These are phyloP conservation scores for Trogon surrucura DNA, from an alignment of 2,113 vertebrate species.

Conservation along the genomic window DNA sequence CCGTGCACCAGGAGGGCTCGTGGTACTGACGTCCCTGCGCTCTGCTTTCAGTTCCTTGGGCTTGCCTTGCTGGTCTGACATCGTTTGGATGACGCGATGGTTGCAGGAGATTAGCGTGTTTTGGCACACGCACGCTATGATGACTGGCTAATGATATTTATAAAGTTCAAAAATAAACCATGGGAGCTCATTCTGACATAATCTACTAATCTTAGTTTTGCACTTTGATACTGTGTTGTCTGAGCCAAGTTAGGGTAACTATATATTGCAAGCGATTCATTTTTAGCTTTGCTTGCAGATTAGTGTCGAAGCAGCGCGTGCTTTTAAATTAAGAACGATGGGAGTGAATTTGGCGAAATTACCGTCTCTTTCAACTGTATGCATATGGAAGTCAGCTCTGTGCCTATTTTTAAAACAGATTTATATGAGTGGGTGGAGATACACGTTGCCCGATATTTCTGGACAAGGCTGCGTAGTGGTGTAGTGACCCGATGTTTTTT, in stretches of 20 bases:
- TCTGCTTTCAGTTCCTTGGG: neutral
- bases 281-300: conserved; percentile 64
- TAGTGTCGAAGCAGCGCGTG: neutral
- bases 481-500: neutral
- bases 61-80: conserved; percentile 18
- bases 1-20: neutral
- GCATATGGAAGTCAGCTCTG: neutral
- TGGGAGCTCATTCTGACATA: conserved; percentile 53
- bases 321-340: conserved; percentile 18
- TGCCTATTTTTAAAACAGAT: neutral
- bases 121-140: neutral
- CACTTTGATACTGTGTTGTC: conserved; percentile 48
- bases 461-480: neutral
- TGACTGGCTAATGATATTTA: conserved; percentile 58
- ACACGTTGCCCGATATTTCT: neutral
- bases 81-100: conserved; percentile 18
- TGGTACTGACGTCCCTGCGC: neutral
- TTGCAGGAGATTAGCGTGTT: conserved; percentile 16
- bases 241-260: conserved; percentile 50
- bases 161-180: conserved; percentile 54
- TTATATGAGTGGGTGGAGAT: neutral
- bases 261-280: conserved; percentile 18
- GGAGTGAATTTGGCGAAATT: conserved; percentile 11
- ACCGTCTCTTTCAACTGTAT: neutral
- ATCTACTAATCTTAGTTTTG: conserved; percentile 64